Evolutionary conservation across 2,113 vertebrate genomes (phyloP), one percentile per base, ranked within the genome.

Genomic region (Lagenorhynchus albirostris): DNA sequence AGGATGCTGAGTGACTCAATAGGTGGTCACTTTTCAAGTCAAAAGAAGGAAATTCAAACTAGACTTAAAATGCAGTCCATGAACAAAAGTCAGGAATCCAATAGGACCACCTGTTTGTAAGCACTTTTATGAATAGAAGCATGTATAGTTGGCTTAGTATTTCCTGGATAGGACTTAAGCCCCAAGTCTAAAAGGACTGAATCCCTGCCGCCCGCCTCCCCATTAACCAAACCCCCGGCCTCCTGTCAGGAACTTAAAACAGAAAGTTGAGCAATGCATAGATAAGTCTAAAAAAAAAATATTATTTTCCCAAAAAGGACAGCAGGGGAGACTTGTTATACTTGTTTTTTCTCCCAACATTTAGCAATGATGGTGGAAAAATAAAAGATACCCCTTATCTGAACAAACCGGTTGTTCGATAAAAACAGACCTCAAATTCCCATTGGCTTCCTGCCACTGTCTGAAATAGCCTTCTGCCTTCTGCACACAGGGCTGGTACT

Each of bases 361-460:
- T 73, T 47, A 83, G 26, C 25, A 55, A n/a, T 20, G 8, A 47
- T 53, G n/a, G 41, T 25, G 13, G 36, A n/a, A 82, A 33, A 12
- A 81, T 62, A 74, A 74, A 86, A 41, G 29, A 47, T 3, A 70
- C 1, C 25, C 25, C 73, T 83, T 29, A 60, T 6, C 14, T 53
- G 18, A 94, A 62, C 11, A 14, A 11, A 26, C 20, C 25, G 31
- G 55, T 36, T 67, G 33, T 55, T 67, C 4, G 7, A 20, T 21
- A 95, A 96, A 73, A 14, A 93, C 98, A 95, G 91, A 99, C 99
- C 99, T 99, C 92, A 99, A 90, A 14, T 96, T 99, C 77, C 99
- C 99, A 21, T 98, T 98, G 5, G 99, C 99, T 47, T 99, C 98
- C 97, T 98, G 99, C 99, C 99, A 99, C 60, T 98, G 84, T 25